Base-by-base conservation (phyloP, 2,888 invertebrate genomes). In the Drosophila mimica region DNA sequence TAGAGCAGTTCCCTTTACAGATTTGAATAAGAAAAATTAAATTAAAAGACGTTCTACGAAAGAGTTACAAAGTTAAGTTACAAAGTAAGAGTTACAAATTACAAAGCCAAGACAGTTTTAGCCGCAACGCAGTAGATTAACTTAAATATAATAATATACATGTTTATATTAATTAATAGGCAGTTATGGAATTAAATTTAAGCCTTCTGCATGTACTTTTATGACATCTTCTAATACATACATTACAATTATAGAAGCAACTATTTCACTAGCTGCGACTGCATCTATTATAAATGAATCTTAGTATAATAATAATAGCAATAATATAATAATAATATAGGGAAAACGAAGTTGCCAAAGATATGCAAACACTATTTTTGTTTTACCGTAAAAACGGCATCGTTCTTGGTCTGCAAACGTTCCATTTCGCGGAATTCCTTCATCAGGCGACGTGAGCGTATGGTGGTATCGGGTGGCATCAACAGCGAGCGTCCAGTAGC, bases 361-460 rank as follows among this genome's bases (percentile, higher is more conserved):
- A 20, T 46, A 20, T 20, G 20, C 13, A 46, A 20, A 20, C 13
- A 13, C 11, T 34, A 43, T 38, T 20, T 36, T 30, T 20, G 11
- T 11, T 56, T 79, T 57, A 95, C 97, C 82, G 96, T 96, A 91
- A 97, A 97, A 20, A 96, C 94, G 5, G 97, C 96, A 82, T 96
- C 96, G 74, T 95, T 94, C 83, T 94, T 95, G 84, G 94, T 94
- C 92, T 97, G 96, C 74, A 95, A 93, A 87, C 95, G 95, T 91
- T 97, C 96, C 88, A 97, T 96, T 93, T 97, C 97, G 81, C 96
- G 95, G 80, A 96, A 95, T 91, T 97, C 97, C 92, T 97, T 97
- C 97, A 97, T 97, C 68, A 97, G 95, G 56, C 97, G 94, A 72
- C 97, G 94, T 38, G 97, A 95, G 79, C 97, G 95, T 61, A 96